These are phyloP conservation scores for Tetragonula clypearis DNA, from an alignment of 1,140 invertebrate genomes.

Conservation along the genomic window DNA sequence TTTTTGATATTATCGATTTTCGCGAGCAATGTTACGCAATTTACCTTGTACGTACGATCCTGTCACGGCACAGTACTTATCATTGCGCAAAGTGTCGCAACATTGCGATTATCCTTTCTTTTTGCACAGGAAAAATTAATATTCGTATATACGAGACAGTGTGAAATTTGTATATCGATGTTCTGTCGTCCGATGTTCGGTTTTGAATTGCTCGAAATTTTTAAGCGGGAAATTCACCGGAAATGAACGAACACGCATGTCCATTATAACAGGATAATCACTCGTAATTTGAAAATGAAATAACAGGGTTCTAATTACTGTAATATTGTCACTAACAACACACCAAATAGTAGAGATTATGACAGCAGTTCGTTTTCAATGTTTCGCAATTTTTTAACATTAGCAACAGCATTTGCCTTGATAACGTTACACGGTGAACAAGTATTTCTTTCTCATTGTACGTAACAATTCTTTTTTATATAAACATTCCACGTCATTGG, in stretches of 20 bases:
- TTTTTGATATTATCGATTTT: background rate
- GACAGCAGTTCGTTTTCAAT: background rate
- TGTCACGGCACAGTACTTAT: background rate
- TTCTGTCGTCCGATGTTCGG: too few relatives aligned
- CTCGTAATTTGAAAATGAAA: background rate
- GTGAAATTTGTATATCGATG: background rate
- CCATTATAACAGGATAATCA: background rate
- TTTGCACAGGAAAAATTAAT: background rate
- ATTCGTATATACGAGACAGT: too few relatives aligned
- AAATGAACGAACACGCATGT: constrained; percentile 13
- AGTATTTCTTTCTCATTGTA: background rate
- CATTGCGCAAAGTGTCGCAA: background rate
- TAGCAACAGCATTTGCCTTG: too few relatives aligned
- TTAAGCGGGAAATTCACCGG: constrained; percentile 28
- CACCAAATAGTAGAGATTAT: background rate
- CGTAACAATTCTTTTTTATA: background rate
- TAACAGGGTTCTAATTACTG: background rate
- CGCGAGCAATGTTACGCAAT: background rate
- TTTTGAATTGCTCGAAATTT: constrained; percentile 8
- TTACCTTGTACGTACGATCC: background rate
- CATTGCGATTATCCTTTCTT: background rate
- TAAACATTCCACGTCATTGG: background rate
- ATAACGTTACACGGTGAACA: background rate
- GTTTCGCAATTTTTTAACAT: background rate
- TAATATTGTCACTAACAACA: background rate